Conservation (phyloP, 2,888 invertebrate genomes). For the Bimastos eiseni region DNA sequence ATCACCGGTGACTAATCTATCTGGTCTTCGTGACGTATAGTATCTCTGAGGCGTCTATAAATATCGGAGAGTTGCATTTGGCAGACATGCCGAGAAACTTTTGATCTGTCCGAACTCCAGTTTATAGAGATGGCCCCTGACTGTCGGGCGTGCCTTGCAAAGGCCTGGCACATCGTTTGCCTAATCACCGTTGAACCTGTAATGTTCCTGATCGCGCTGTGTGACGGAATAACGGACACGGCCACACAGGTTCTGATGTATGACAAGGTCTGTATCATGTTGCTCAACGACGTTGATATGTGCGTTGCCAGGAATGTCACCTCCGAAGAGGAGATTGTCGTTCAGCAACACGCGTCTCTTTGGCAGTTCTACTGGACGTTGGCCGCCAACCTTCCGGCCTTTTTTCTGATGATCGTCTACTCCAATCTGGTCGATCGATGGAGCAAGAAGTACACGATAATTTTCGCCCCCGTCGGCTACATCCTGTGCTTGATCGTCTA, state of each 20-base stretch:
- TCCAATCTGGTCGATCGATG: constrained; percentile 25
- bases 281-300: background rate
- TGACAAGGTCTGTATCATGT: constrained; percentile 27
- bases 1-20: background rate
- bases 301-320: constrained; percentile 25
- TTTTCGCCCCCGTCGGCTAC: constrained; percentile 3
- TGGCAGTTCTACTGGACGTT: constrained; percentile 28
- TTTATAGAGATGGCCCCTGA: background rate
- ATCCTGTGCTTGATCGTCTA: background rate
- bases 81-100: background rate
- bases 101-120: background rate
- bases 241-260: constrained; percentile 20
- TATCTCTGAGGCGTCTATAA: background rate
- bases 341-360: background rate
- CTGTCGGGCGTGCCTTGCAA: background rate
- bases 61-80: background rate
- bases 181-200: constrained; percentile 17
- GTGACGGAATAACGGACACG: background rate
- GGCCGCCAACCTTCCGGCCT: background rate
- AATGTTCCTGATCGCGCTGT: background rate
- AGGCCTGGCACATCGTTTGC: background rate
- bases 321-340: background rate
- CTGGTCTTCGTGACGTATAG: background rate
- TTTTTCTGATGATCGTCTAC: constrained; percentile 13
- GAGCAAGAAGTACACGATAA: constrained; percentile 21